Evolutionary conservation across 2,113 vertebrate species (phyloP), one percentile per base, ranked within the genome.

Genomic region (Rynchops niger): DNA sequence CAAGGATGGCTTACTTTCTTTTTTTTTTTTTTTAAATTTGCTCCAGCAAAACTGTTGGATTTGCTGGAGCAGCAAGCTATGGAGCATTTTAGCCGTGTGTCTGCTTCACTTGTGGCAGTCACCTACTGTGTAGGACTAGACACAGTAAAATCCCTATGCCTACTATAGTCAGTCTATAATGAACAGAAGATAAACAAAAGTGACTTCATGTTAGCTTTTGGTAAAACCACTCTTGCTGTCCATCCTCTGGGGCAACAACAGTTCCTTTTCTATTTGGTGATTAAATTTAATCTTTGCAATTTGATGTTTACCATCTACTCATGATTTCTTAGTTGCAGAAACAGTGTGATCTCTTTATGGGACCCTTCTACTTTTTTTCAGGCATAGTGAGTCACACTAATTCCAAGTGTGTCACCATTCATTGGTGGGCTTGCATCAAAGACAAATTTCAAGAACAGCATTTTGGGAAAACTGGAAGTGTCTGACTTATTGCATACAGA

Each of bases 241-340:
- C 22, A 15, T 62, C 42, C 27, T 85, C 19, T 5, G 1, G 32
- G 11, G 15, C 8, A 85, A 40, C 0, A 0, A 29, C 9, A 8
- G 8, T 13, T 82, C 32, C 18, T 74, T 34, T 59, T 50, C 18
- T 65, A 8, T 38, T 71, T 36, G 0, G 2, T 38, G 29, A 63
- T 14, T 4, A 17, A 83, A 62, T 34, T 29, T 76, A 62, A 43
- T 45, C 36, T 53, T 67, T 76, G 11, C 36, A 47, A 26, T 82
- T 58, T 92, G 50, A n/a, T 1, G 1, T 73, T 84, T 53, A 20
- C 8, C 25, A 53, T 26, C 19, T 23, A 12, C 8, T 73, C 27
- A 11, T 3, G 21, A 49, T 80, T 82, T 55, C n/a, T 77, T 29
- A 69, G 32, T 30, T 15, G 15, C 30, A 81, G 45, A 62, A 83